Percentiles rank a stretch among this genome's conserved stretches.
These are phyloP conservation scores for Laspeyria flexula DNA, from an alignment of 2,888 invertebrate genomes.

Conservation along the genomic window DNA sequence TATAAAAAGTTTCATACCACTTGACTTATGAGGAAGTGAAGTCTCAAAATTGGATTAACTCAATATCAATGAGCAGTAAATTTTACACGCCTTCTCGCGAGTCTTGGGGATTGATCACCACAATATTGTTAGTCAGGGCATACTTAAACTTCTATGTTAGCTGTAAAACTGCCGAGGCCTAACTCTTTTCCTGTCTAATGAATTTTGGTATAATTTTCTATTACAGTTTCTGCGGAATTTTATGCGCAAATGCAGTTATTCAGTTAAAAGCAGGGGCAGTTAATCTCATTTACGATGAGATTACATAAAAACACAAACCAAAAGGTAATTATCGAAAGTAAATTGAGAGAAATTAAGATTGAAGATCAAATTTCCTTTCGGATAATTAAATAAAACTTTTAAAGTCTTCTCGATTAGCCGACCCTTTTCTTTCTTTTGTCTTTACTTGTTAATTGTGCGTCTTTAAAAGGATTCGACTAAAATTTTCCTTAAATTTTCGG, in stretches of 20 bases:
- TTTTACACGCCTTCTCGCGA: constrained; percentile 19
- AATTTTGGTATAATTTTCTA: not conserved
- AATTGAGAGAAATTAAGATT: not conserved
- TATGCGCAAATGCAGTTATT: no score
- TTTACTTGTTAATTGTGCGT: not conserved
- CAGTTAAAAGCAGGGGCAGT: no score
- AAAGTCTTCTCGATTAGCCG: constrained; percentile 1
- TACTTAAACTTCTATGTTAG: constrained; percentile 12
- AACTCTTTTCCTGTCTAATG: not conserved
- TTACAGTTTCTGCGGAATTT: not conserved
- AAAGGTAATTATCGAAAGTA: constrained; percentile 2
- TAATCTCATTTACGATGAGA: no score
- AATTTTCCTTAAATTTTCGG: not conserved
- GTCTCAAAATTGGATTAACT: constrained; percentile 1
- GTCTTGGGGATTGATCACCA: constrained; percentile 22
- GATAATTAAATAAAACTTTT: constrained; percentile 3
- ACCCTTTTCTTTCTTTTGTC: constrained; percentile 1
- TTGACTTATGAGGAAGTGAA: not conserved
- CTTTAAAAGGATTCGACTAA: not conserved
- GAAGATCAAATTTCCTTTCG: constrained; percentile 4
- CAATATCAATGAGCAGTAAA: constrained; percentile 31
- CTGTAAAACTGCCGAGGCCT: constrained; percentile 10
- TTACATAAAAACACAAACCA: no score
- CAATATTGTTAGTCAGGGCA: constrained; percentile 22
- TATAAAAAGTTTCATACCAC: no score